Evolutionary conservation across 1,140 invertebrate genomes (phyloP).

Genomic region (Doryteuthis pealeii): DNA sequence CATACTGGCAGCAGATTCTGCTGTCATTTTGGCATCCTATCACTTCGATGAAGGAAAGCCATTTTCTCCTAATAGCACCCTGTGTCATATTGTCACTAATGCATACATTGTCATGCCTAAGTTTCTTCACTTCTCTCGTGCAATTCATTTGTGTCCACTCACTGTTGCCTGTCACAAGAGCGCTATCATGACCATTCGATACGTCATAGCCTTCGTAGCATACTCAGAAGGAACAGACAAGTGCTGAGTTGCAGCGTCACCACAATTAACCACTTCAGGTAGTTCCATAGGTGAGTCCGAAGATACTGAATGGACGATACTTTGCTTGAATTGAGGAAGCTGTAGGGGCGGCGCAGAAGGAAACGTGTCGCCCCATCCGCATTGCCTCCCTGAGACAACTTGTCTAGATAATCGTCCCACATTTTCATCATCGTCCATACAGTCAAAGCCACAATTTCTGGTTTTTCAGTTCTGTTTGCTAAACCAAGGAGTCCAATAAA

Average conservation of each 20-base stretch:
- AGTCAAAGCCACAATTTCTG: constrained; percentile 31
- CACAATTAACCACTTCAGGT: background rate
- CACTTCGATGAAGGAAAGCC: background rate
- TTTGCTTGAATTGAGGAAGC: background rate
- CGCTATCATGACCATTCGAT: background rate
- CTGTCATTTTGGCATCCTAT: no score
- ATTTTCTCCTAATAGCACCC: background rate
- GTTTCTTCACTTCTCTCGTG: background rate
- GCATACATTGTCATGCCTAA: background rate
- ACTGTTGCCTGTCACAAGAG: background rate
- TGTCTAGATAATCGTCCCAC: constrained; percentile 36
- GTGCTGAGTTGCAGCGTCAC: no score
- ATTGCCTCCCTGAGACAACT: background rate
- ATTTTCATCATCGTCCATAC: constrained; percentile 32
- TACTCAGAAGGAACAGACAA: background rate
- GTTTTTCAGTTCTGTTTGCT: no score
- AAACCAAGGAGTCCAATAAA: no score
- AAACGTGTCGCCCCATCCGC: background rate
- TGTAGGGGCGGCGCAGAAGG: background rate
- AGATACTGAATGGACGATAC: background rate
- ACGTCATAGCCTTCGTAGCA: background rate
- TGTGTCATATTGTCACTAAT: background rate
- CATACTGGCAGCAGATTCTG: background rate
- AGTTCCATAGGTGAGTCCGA: background rate
- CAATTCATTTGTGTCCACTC: background rate